Evolutionary conservation across 2,113 vertebrate species (phyloP).

Genomic region (Scomber colias): DNA sequence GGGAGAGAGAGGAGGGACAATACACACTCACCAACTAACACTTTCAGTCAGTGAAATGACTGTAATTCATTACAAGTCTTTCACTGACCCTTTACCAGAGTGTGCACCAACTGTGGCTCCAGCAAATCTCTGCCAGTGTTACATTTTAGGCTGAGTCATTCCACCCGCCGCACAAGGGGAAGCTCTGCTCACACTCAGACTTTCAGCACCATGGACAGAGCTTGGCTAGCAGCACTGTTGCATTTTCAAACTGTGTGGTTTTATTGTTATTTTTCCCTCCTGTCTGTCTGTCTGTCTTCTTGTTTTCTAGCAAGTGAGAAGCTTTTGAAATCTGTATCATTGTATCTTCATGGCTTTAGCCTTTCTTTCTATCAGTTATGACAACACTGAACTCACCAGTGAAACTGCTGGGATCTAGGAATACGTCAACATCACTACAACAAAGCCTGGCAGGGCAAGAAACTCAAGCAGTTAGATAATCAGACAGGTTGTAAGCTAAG

Average conservation of each 20-base stretch:
- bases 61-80: slow-evolving; percentile 67
- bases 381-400: not conserved
- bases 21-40: not conserved
- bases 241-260: slow-evolving; percentile 9
- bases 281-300: not conserved
- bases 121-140: slow-evolving; percentile 54
- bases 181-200: slow-evolving; percentile 19
- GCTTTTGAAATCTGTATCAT: not conserved
- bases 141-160: slow-evolving; percentile 44
- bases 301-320: not conserved
- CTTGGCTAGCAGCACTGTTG: not conserved
- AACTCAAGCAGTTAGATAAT: too few species aligned
- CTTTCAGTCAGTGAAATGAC: slow-evolving; percentile 40
- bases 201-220: slow-evolving; percentile 35
- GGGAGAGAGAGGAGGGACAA: not conserved
- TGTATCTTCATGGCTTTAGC: not conserved
- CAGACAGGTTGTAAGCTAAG: too few species aligned
- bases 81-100: slow-evolving; percentile 71
- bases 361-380: not conserved
- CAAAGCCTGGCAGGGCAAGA: too few species aligned
- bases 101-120: slow-evolving; percentile 61
- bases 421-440: too few species aligned
- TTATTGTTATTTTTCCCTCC: not conserved
- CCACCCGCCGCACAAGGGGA: slow-evolving; percentile 31
- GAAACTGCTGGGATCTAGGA: too few species aligned